Conservation (phyloP, 1,140 invertebrate genomes). For the Leptinotarsa undecemlineata region DNA sequence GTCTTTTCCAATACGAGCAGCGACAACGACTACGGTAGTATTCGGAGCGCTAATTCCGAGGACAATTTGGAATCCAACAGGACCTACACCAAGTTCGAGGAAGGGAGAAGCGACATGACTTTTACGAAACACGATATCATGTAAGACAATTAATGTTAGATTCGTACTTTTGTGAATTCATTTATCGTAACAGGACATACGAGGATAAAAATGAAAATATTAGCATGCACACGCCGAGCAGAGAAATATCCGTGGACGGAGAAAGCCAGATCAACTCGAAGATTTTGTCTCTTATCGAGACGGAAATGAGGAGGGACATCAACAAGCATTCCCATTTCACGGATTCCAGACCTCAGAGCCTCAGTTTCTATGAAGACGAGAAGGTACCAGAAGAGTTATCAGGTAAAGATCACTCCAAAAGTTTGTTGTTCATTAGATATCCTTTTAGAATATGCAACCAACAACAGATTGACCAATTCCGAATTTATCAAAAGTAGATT, state of each 20-base stretch:
- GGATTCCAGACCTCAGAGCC: constrained; percentile 54
- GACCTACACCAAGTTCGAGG: constrained; percentile 37
- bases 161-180: no score
- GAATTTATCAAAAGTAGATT: no score
- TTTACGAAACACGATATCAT: background rate
- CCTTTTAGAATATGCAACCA: no score
- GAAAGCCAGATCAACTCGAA: constrained; percentile 64
- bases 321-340: constrained; percentile 53
- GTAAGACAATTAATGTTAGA: no score
- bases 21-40: constrained; percentile 40
- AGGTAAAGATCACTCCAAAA: constrained; percentile 29
- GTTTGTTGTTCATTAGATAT: no score
- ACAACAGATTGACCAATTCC: no score
- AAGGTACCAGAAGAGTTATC: constrained; percentile 54
- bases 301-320: constrained; percentile 60
- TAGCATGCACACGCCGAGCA: constrained; percentile 46
- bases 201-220: constrained; percentile 53
- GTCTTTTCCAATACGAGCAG: constrained; percentile 45
- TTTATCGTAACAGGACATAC: constrained; percentile 18
- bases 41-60: constrained; percentile 40
- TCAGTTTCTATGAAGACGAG: constrained; percentile 55
- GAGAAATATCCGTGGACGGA: constrained; percentile 60
- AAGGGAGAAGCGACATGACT: background rate
- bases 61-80: constrained; percentile 46
- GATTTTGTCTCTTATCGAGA: constrained; percentile 63